Percentiles rank a stretch among this genome's conserved stretches.
These are phyloP conservation scores for Brachirus orientalis DNA, from an alignment of 2,113 vertebrate species.

Conservation along the genomic window DNA sequence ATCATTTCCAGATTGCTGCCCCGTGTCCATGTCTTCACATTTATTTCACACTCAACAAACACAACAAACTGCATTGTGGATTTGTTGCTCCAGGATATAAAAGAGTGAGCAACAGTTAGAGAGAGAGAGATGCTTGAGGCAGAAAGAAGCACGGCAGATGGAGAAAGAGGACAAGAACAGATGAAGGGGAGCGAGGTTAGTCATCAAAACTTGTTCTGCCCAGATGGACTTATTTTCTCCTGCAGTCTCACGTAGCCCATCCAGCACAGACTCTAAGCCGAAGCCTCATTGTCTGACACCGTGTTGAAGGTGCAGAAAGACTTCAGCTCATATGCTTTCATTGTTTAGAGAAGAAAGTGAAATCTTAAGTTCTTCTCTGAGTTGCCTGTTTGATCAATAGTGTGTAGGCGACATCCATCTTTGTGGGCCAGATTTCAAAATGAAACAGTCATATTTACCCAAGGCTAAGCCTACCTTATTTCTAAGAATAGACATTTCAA, in stretches of 20 bases:
- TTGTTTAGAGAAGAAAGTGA: conserved; percentile 10
- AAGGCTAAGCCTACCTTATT: conserved; percentile 31
- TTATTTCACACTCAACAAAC: too few relatives aligned
- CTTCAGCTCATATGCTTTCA: background rate
- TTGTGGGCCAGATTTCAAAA: conserved; percentile 33
- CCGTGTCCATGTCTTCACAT: background rate
- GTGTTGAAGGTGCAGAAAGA: background rate
- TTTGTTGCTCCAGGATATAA: background rate
- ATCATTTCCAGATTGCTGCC: background rate
- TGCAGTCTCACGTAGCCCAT: background rate
- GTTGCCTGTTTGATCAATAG: conserved; percentile 44
- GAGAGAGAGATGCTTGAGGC: conserved; percentile 16
- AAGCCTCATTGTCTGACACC: conserved; percentile 1
- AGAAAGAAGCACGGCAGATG: conserved; percentile 22
- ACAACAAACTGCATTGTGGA: too few relatives aligned
- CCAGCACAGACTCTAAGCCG: conserved; percentile 5
- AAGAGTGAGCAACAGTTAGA: conserved; percentile 7
- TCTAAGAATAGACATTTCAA: conserved; percentile 41
- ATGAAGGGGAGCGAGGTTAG: conserved; percentile 39
- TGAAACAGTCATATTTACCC: conserved; percentile 37
- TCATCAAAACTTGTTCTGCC: conserved; percentile 42
- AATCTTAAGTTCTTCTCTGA: background rate
- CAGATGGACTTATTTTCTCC: conserved; percentile 40
- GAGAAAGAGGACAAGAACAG: conserved; percentile 24
- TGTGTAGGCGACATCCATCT: conserved; percentile 40